A percentile compares a stretch with the other conserved stretches of the same genome.
These are phyloP conservation scores for Chauna torquata DNA, from an alignment of 2,113 vertebrate genomes.

Conservation along the genomic window DNA sequence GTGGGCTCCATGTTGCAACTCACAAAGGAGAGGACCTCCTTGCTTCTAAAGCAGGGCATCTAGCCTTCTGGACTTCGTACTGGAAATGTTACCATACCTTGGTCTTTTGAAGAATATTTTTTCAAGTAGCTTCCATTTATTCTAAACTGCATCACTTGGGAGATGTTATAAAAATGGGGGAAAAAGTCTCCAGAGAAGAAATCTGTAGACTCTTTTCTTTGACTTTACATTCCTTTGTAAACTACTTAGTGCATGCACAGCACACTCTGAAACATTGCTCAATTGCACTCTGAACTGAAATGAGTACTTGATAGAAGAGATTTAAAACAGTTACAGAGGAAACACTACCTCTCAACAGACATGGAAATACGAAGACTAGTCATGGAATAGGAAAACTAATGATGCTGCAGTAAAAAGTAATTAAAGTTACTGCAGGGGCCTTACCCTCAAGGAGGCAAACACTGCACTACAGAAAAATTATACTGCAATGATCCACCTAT, in stretches of 20 bases:
- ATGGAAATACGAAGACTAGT: not conserved
- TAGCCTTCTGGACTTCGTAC: not conserved
- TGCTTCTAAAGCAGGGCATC: not conserved
- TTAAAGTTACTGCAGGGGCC: not conserved
- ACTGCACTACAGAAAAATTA: not conserved
- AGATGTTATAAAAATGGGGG: not conserved
- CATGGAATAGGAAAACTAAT: not conserved
- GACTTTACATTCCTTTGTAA: not conserved
- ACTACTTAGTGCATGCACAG: not conserved
- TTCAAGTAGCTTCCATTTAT: not conserved
- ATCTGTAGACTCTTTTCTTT: not conserved
- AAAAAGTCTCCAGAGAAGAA: not conserved
- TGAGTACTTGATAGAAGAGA: not conserved
- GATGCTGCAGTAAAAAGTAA: not conserved
- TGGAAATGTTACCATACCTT: not conserved
- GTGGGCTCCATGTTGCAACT: rapidly evolving
- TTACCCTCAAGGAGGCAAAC: not conserved
- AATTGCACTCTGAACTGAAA: not conserved
- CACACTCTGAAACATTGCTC: not conserved
- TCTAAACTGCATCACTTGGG: not conserved
- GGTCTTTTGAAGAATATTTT: not conserved
- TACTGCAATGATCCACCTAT: not conserved
- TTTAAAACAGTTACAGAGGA: not conserved
- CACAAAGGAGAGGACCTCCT: not conserved
- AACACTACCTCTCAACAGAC: not conserved